These are phyloP conservation scores for Ctenoplectra terminalis DNA, from an alignment of 1,140 invertebrate genomes.

Conservation along the genomic window DNA sequence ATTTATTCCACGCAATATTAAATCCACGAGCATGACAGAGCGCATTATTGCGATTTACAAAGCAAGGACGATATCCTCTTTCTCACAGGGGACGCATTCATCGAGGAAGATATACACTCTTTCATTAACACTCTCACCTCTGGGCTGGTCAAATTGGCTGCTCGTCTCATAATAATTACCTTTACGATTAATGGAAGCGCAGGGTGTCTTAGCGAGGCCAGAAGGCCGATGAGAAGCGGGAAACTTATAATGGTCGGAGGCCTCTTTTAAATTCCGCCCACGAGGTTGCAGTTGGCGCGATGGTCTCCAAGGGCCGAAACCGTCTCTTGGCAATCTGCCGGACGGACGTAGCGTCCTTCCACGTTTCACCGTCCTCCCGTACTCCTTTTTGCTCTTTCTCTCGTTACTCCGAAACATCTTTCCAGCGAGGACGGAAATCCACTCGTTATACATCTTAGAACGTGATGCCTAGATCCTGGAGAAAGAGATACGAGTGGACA, in stretches of 20 bases:
- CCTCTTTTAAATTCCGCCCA: slow-evolving; percentile 71
- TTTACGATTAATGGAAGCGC: slow-evolving; percentile 58
- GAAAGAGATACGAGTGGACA: slow-evolving; percentile 12
- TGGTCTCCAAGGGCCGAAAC: slow-evolving; percentile 63
- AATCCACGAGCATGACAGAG: not conserved
- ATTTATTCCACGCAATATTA: not conserved
- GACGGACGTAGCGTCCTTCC: slow-evolving; percentile 53
- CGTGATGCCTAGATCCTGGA: slow-evolving; percentile 19
- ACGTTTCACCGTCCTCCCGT: slow-evolving; percentile 29
- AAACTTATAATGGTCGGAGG: slow-evolving; percentile 54
- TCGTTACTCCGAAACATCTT: slow-evolving; percentile 51
- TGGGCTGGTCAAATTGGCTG: slow-evolving; percentile 24
- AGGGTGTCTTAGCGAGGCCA: not conserved
- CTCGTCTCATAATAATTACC: slow-evolving; percentile 59
- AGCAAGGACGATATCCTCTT: not conserved
- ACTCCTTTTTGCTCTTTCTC: slow-evolving; percentile 34
- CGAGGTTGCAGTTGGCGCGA: slow-evolving; percentile 65
- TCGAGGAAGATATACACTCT: not conserved
- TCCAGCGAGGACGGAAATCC: slow-evolving; percentile 51
- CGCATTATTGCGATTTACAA: not conserved
- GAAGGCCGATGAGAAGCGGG: slow-evolving; percentile 49
- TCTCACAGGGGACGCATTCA: not conserved
- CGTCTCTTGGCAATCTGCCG: slow-evolving; percentile 74
- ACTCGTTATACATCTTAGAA: slow-evolving; percentile 48
- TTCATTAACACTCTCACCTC: slow-evolving; percentile 49